phyloP scores from a whole-genome alignment of 2,113 vertebrate genomes.

The Epinephelus fuscoguttatus region DNA sequence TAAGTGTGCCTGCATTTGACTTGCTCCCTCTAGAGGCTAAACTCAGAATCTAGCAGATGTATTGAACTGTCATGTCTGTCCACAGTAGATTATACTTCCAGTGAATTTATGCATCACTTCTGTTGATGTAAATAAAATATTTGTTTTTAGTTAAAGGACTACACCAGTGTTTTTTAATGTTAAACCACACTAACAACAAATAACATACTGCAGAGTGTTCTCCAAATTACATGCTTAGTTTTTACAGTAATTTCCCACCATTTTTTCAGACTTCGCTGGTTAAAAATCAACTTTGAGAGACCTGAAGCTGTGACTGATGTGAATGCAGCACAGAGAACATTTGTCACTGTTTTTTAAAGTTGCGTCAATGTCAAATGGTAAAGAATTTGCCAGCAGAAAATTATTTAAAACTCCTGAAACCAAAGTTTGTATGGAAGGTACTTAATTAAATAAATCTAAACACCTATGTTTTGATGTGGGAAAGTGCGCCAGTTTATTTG shows the following conservation, averaged over 20 bases:
- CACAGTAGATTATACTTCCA: not conserved
- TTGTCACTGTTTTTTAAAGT: not conserved
- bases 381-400: too few relatives aligned
- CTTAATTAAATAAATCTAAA: not conserved
- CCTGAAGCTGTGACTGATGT: not conserved
- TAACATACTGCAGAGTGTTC: not conserved
- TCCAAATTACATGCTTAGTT: not conserved
- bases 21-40: not conserved
- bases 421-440: not conserved
- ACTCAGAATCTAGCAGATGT: not conserved
- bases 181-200: not conserved
- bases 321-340: not conserved
- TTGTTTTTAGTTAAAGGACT: not conserved
- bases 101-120: not conserved
- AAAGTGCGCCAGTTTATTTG: not conserved
- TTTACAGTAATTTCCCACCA: not conserved
- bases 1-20: conserved; percentile 19
- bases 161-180: not conserved
- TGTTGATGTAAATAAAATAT: not conserved
- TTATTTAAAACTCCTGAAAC: not conserved
- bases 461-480: not conserved
- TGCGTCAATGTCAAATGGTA: not conserved
- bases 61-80: not conserved
- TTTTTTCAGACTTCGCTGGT: not conserved
- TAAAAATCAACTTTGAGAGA: not conserved